phyloP scores from a whole-genome alignment of 2,797 vertebrate genomes.

The Pogonophryne albipinna region DNA sequence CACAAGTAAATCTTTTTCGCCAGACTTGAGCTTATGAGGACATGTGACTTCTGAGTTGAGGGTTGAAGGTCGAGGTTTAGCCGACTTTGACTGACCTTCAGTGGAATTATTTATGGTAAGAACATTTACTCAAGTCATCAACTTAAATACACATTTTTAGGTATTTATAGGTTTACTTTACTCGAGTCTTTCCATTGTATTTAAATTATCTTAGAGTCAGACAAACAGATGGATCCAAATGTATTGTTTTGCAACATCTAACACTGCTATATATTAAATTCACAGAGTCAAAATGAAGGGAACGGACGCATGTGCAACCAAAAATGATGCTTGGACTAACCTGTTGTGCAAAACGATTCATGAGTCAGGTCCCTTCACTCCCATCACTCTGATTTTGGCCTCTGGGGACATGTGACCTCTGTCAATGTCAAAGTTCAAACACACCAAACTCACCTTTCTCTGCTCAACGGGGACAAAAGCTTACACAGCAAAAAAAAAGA shows the following conservation, averaged over 20 bases:
- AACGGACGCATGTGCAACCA: neutral
- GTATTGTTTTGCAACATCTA: neutral
- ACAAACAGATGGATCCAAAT: no score
- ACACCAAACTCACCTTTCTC: conserved; percentile 56
- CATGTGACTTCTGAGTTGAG: conserved; percentile 52
- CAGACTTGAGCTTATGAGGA: conserved; percentile 27
- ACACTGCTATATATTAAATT: no score
- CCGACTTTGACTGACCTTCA: conserved; percentile 27
- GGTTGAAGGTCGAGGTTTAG: conserved; percentile 55
- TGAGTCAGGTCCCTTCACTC: conserved; percentile 5
- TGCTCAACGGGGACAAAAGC: conserved; percentile 2
- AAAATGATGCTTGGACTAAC: neutral
- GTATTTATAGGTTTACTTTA: neutral
- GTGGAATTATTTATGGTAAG: neutral
- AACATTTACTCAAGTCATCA: neutral
- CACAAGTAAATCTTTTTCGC: conserved; percentile 25
- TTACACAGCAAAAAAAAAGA: neutral
- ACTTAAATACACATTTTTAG: neutral
- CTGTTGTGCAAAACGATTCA: neutral
- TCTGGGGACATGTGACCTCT: conserved; percentile 44
- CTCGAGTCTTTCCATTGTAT: neutral
- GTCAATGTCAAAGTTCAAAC: conserved; percentile 57
- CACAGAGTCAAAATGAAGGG: neutral
- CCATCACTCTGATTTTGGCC: conserved; percentile 15
- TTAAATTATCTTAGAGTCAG: neutral